Base-by-base conservation (phyloP, 2,888 invertebrate species). In the Melanchra persicariae region DNA sequence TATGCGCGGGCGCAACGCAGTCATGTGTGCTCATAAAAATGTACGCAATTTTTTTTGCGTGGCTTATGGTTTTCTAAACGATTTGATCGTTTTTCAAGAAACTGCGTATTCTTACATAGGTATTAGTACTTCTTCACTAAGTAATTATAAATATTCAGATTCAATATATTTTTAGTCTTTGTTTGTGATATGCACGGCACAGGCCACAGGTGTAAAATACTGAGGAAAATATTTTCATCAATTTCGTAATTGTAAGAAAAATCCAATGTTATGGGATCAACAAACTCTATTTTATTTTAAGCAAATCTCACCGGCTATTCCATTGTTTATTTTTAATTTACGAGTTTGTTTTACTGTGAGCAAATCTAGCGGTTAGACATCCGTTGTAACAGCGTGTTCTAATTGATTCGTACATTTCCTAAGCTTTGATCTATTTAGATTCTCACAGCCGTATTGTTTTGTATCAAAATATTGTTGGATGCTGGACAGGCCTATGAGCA, bases 381-480 rank as follows among this genome's bases (percentile, higher is more conserved):
- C 12, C 37, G 43, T 37, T 74, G 34, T 24, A 58, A 19, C 60
- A 26, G n/a, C 30, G 34, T n/a, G 19, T 40, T 58, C 37, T 22
- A 74, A 62, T 62, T 30, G 57, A 58, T 71, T 37, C 55, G 34
- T 45, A 73, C 30, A 65, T 66, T 65, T 52, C 57, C 54, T 34
- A 34, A 22, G 26, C 69, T 77, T 76, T 77, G 81, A 76, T 77
- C 49, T 75, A 43, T 55, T 74, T 10, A 4, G 43, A 62, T 55
- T n/a, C 22, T 40, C 34, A n/a, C 81, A 81, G 69, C 59, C 68
- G 75, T 58, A 52, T 47, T 64, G 59, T 64, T 19, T 77, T 52
- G 40, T 47, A 37, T 57, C 51, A 69, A 60, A 64, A 70, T 76
- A 58, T 81, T 75, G 22, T 26, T 30, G 15, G 10, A n/a, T 6